Conservation (phyloP, 2,113 vertebrate species). For the Eurypyga helias region DNA sequence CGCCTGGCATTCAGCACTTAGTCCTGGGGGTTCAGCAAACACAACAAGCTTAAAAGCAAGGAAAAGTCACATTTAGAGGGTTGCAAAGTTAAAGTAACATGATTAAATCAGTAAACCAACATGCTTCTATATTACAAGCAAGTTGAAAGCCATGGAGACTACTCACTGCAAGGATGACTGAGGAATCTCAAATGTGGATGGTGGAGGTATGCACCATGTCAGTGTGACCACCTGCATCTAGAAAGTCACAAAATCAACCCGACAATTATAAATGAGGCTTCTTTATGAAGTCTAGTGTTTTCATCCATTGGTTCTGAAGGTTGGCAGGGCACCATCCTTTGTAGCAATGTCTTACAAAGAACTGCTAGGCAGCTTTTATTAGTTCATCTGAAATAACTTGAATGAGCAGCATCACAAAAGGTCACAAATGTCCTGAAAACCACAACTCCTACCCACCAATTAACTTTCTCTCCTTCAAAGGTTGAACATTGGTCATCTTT, state of each 20-base stretch:
- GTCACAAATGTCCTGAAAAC: not conserved
- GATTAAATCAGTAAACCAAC: not conserved
- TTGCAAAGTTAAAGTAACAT: not conserved
- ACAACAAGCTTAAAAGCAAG: not conserved
- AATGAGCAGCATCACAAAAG: not conserved
- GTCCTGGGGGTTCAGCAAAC: not conserved
- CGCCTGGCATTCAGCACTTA: not conserved
- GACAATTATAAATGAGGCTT: fast-evolving
- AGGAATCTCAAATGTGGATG: not conserved
- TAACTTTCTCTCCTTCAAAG: not conserved
- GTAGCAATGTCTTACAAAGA: not conserved
- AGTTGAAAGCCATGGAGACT: not conserved
- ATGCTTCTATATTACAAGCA: not conserved
- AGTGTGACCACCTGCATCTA: not conserved
- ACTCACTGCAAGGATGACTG: not conserved
- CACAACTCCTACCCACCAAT: not conserved
- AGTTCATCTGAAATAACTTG: not conserved
- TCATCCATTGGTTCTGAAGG: not conserved
- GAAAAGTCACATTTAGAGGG: not conserved
- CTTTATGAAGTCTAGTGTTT: not conserved
- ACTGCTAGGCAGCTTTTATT: not conserved
- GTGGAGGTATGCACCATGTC: not conserved
- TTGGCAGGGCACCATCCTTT: not conserved
- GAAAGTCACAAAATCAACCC: not conserved
- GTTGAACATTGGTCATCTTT: not conserved